A percentile compares a stretch with the other conserved stretches of the same genome.
phyloP scores from a whole-genome alignment of 1,140 invertebrate species.

The Caligus rogercresseyi region DNA sequence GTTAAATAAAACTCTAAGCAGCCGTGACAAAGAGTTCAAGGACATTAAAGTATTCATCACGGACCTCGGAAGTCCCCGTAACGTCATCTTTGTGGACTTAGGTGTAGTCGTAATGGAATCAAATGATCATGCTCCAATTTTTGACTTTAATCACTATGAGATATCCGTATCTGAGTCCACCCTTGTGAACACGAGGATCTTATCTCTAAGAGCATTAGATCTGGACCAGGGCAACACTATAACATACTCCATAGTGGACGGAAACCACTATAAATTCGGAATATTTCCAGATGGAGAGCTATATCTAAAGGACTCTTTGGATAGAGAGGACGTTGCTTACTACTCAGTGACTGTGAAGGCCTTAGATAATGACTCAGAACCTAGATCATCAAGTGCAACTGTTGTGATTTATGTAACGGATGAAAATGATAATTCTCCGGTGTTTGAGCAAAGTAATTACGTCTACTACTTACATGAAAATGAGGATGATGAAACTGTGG shows the following conservation, averaged over 20 bases:
- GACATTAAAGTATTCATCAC: background rate
- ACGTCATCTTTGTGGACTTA: background rate
- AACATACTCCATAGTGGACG: conserved; percentile 57
- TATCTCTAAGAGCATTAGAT: conserved; percentile 62
- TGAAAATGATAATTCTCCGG: conserved; percentile 85
- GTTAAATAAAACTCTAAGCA: background rate
- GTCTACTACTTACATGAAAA: conserved; percentile 70
- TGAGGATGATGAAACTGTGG: conserved; percentile 65
- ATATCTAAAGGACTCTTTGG: conserved; percentile 59
- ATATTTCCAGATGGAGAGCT: conserved; percentile 75
- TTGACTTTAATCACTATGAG: conserved; percentile 76
- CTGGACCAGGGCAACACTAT: conserved; percentile 61
- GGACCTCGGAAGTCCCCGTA: background rate
- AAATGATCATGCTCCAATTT: conserved; percentile 76
- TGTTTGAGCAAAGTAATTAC: conserved; percentile 66
- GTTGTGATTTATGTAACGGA: conserved; percentile 80
- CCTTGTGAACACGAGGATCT: conserved; percentile 69
- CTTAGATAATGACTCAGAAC: conserved; percentile 46
- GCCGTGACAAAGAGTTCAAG: background rate
- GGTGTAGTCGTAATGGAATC: background rate
- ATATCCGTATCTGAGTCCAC: conserved; percentile 74
- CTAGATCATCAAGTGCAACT: conserved; percentile 58
- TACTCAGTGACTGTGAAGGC: conserved; percentile 69
- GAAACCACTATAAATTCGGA: conserved; percentile 68
- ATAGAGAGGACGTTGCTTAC: conserved; percentile 72